Conservation (phyloP, 2,113 vertebrate species). For the Podarcis muralis region DNA sequence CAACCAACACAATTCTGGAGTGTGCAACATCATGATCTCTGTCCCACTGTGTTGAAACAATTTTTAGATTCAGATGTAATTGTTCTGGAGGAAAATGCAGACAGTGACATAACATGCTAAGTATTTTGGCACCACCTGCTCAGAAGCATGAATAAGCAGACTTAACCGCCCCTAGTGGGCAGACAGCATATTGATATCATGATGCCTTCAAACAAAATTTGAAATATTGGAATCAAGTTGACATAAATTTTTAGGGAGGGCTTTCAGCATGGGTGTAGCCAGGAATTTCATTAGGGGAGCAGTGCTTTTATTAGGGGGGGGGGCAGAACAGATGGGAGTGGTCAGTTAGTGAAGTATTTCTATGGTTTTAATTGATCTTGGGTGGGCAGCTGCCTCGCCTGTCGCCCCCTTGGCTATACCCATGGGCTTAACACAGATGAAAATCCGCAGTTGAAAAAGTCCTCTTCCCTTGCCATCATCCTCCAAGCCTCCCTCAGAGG, state of each 20-base stretch:
- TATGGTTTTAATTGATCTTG: too few relatives aligned
- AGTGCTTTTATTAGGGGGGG: too few relatives aligned
- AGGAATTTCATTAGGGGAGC: too few relatives aligned
- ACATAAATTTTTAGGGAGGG: conserved; percentile 31
- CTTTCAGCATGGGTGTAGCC: too few relatives aligned
- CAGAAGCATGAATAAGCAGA: conserved; percentile 69
- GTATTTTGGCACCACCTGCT: conserved; percentile 69
- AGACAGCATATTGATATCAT: conserved; percentile 61
- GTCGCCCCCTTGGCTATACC: too few relatives aligned
- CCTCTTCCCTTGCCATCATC: too few relatives aligned
- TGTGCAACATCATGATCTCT: conserved; percentile 1
- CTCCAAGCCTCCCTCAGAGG: too few relatives aligned
- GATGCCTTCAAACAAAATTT: conserved; percentile 61
- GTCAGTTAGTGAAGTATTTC: too few relatives aligned
- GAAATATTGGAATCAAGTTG: conserved; percentile 52
- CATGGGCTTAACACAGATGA: too few relatives aligned
- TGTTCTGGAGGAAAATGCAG: conserved; percentile 52
- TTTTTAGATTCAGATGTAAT: conserved; percentile 59
- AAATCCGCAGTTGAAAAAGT: too few relatives aligned
- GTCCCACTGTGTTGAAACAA: conserved; percentile 20
- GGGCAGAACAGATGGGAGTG: too few relatives aligned
- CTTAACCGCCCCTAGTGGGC: conserved; percentile 66
- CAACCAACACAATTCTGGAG: conserved; percentile 20
- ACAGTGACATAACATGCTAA: conserved; percentile 66
- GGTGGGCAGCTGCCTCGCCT: too few relatives aligned